These are phyloP conservation scores for Megalurothrips usitatus DNA, from an alignment of 2,888 invertebrate genomes.

Conservation along the genomic window DNA sequence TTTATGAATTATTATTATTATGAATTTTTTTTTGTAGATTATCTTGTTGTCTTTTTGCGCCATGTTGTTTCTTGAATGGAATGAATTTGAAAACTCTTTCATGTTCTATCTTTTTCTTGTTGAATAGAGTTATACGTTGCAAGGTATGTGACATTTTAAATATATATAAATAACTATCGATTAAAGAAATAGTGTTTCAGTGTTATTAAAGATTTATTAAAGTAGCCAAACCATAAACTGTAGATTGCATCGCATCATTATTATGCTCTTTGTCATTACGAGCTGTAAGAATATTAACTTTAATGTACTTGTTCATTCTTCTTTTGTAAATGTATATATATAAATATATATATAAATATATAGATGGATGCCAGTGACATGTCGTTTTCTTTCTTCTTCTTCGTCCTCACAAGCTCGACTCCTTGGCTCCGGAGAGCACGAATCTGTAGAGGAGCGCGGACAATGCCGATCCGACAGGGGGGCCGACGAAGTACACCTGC, in stretches of 20 bases:
- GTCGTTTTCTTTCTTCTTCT: not conserved
- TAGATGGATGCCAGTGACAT: not conserved
- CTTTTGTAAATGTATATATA: constrained; percentile 10
- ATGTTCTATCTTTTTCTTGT: not conserved
- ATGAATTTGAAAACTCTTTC: not conserved
- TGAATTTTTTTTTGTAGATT: not conserved
- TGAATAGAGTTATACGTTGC: not conserved
- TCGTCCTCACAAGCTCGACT: not conserved
- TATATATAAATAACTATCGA: no score
- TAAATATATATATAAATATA: not conserved
- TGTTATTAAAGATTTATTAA: constrained; percentile 5
- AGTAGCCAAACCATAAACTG: not conserved
- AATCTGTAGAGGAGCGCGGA: not conserved
- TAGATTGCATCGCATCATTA: not conserved
- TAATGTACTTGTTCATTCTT: constrained; percentile 4
- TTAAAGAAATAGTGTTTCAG: not conserved
- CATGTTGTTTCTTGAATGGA: not conserved
- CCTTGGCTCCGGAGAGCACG: not conserved
- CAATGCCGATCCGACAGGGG: not conserved
- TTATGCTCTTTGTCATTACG: not conserved
- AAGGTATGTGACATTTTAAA: no score
- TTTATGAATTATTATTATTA: not conserved
- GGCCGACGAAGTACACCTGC: not conserved
- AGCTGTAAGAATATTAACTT: constrained; percentile 4
- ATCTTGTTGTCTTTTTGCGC: constrained; percentile 3